Base-by-base conservation (phyloP, 1,140 invertebrate genomes). In the Leptinotarsa texana region DNA sequence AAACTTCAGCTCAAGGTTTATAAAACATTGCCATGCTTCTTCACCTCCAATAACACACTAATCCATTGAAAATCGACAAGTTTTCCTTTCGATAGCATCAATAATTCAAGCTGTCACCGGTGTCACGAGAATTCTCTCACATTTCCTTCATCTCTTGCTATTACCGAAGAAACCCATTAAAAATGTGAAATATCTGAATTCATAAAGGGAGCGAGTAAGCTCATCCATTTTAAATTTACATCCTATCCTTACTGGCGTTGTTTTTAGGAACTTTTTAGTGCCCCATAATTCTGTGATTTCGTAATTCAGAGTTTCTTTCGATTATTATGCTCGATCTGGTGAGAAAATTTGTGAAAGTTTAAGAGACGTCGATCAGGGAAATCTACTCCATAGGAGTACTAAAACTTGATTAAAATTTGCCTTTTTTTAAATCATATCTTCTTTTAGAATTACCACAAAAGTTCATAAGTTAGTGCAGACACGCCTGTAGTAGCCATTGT, bases 141-240 rank as follows among this genome's bases (percentile, higher is more conserved):
- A 17, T 57, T 57, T 57, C 6, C 51, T 18, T 57, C 51, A 57
- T 57, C 51, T 57, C n/a, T 57, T 6, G n/a, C 51, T 13, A n/a
- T 57, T 15, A 57, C n/a, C 15, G 51, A 18, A 57, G 51, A n/a
- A n/a, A 18, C 51, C 51, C 51, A 57, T 57, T 57, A 15, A 57
- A 57, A 57, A 57, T 57, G 51, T 57, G 13, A 57, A 18, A 18
- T 17, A 57, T 57, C 51, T 57, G 51, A 15, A 57, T 57, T 13
- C 51, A n/a, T 57, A 57, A 57, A 13, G n/a, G 51, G n/a, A 57
- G 13, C 51, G 15, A 57, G 51, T 57, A 57, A 57, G 51, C 51
- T 57, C 51, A 57, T 57, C 51, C 51, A 57, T 57, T 57, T 57
- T 57, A 57, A n/a, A 13, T 57, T 57, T 18, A 57, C 51, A n/a